Base-by-base conservation (phyloP, 2,888 invertebrate genomes). In the Pachydiplax longipennis region DNA sequence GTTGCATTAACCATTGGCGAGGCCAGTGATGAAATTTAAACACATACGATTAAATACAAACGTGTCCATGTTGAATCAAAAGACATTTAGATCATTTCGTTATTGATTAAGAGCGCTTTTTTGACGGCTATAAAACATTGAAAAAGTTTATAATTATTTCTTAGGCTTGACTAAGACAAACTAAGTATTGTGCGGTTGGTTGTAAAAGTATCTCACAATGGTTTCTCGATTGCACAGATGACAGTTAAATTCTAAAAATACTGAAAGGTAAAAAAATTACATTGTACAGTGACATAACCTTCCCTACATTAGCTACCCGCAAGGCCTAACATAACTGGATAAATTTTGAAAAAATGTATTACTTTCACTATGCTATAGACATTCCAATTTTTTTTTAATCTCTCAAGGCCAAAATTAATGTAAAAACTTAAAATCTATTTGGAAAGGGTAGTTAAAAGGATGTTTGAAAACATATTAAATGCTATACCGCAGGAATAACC, bases 401-500 rank as follows among this genome's bases (percentile, higher is more conserved):
- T 87, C 58, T 65, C 61, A 61, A 87, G 87, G 87, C 87, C 87
- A 87, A 87, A 87, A 61, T 87, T 48, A 87, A 87, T 61, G 61
- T 61, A 87, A 87, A 61, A 87, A 87, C 87, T 61, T 61, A 87
- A 87, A 87, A 61, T 87, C 61, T 87, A 87, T 22, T 40, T 35
- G 87, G 87, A 25, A 53, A 87, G 87, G 61, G 37, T 37, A 37
- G 12, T 65, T 87, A 37, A 87, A 87, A 87, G 87, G 65, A 83
- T 35, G 44, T 58, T 53, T 83, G 4, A 61, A 61, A 87, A 87
- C 58, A 87, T 61, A 61, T 87, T 61, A 61, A 87, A 61, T 87
- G 87, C 87, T 87, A 87, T 87, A 87, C 87, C 87, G 87, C 87
- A 87, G 87, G 61, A 87, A 87, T 87, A 65, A 87, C 87, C 87